Conservation (phyloP, 2,888 invertebrate genomes). For the Chaitophorus viminalis region DNA sequence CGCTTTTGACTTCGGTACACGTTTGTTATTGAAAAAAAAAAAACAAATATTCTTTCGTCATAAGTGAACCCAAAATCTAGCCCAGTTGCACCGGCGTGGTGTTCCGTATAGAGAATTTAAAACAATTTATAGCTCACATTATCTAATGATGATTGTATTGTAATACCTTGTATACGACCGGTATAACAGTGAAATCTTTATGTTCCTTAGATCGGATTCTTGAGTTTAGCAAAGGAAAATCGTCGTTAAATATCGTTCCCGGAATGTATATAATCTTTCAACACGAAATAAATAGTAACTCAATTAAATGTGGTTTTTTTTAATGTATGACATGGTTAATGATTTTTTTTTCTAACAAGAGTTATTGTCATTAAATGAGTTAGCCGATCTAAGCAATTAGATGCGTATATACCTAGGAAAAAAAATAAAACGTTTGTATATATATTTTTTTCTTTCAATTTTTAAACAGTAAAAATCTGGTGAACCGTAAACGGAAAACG, state of each 20-base stretch:
- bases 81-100: too few relatives aligned
- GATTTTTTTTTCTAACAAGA: background rate
- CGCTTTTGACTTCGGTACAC: too few relatives aligned
- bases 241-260: background rate
- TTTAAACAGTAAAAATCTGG: too few relatives aligned
- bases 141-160: background rate
- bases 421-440: too few relatives aligned
- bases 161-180: background rate
- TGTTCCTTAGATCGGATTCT: background rate
- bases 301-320: background rate
- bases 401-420: background rate
- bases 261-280: background rate
- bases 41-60: too few relatives aligned
- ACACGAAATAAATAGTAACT: background rate
- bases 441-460: too few relatives aligned
- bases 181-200: background rate
- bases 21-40: too few relatives aligned
- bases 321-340: background rate
- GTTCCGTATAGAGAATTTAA: too few relatives aligned
- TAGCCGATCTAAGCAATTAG: background rate
- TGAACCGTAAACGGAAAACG: too few relatives aligned
- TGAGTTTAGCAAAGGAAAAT: too few relatives aligned
- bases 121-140: too few relatives aligned
- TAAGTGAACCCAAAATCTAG: too few relatives aligned
- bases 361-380: constrained; percentile 12